Evolutionary conservation across 2,888 invertebrate genomes (phyloP).

Genomic region (Spodoptera picta): DNA sequence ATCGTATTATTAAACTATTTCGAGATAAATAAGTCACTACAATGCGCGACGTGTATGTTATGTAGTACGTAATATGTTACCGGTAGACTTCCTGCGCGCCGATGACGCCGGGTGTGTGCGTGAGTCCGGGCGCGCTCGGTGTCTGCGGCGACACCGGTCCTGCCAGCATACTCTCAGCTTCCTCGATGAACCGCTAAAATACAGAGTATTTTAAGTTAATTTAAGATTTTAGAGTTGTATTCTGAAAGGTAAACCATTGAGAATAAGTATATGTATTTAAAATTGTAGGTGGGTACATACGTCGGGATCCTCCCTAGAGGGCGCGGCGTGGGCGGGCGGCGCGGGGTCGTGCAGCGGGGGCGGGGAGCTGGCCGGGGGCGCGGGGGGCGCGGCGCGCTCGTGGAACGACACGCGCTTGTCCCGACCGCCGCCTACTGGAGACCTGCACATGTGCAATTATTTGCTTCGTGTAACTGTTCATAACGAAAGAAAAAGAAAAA

Average conservation of each 20-base stretch:
- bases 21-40: no score
- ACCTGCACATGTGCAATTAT: slow-evolving; percentile 57
- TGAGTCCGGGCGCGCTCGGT: slow-evolving; percentile 72
- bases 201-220: background rate
- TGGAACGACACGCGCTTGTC: slow-evolving; percentile 93
- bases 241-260: no score
- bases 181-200: slow-evolving; percentile 66
- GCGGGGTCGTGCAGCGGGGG: slow-evolving; percentile 63
- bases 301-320: slow-evolving; percentile 92
- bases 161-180: slow-evolving; percentile 94
- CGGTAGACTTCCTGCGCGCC: slow-evolving; percentile 99
- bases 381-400: slow-evolving; percentile 85
- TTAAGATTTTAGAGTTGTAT: no score
- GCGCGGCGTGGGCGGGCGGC: slow-evolving; percentile 50
- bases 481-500: no score
- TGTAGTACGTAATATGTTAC: slow-evolving; percentile 71
- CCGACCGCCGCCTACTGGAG: slow-evolving; percentile 71
- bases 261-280: background rate
- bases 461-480: background rate
- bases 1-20: background rate
- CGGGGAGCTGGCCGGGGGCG: slow-evolving; percentile 52
- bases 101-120: slow-evolving; percentile 97
- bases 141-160: slow-evolving; percentile 92
- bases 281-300: slow-evolving; percentile 86
- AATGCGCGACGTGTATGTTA: background rate